Base-by-base conservation (phyloP, 1,140 invertebrate species). In the Drosophila littoralis region DNA sequence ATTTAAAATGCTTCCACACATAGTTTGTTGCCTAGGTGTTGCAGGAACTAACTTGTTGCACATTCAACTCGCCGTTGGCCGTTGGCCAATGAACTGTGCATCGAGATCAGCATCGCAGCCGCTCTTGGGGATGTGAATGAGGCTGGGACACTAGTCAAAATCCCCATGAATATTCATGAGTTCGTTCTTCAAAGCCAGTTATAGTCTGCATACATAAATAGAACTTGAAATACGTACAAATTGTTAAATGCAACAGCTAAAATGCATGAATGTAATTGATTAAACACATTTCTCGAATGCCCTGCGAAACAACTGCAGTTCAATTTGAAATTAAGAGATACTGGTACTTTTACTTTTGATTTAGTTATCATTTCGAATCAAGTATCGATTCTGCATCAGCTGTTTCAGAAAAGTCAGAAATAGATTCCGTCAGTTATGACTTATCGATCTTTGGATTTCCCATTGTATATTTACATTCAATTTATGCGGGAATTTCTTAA, bases 1-100 rank as follows among this genome's bases (percentile, higher is more conserved):
- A 42, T 68, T 74, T 74, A 57, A 74, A 69, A 74, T 74, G 55
- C 65, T 52, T 60, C 50, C 42, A 74, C 42, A 60, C 40, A 67
- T 67, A 72, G 43, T 50, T 57, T 7, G 48, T 54, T 22, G 38
- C 32, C 36, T 40, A 46, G 50, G 57, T 75, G 66, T 48, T 61
- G n/a, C 55, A 60, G 38, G 33, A 54, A 33, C 48, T 35, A n/a
- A 15, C 15, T 55, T 1, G 7, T 15, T 17, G 52, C 33, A 35
- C 13, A 40, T 40, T 43, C 7, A 15, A 42, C 7, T 15, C 50
- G n/a, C n/a, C n/a, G 38, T 43, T 13, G 28, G 32, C 13, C 42
- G 45, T 17, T 57, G 28, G 42, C 15, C 65, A 68, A 35, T 68
- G 65, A 68, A 70, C 67, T 38, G 7, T 38, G 32, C 13, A 33